Evolutionary conservation across 2,888 invertebrate genomes (phyloP), one percentile per base, ranked within the genome.

Genomic region (Lasioglossum oenotherae): DNA sequence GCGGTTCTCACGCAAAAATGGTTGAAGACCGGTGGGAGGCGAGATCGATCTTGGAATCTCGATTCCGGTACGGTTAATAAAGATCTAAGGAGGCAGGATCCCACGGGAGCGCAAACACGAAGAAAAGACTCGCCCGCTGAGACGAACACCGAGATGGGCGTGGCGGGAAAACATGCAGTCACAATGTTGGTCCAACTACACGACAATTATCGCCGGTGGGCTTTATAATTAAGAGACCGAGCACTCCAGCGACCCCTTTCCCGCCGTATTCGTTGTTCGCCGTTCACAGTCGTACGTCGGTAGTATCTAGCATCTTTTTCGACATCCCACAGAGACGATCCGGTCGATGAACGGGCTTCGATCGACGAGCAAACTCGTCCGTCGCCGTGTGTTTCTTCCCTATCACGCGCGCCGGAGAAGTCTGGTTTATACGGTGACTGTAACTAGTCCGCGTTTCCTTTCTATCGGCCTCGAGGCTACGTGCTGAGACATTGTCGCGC

Each of bases 121-220:
- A 92, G 92, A 92, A 94, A 93, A 90, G 93, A 92, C 87, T 92
- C 91, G 92, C 94, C 93, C 93, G 86, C 90, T 94, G 87, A 90
- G 91, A 80, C 86, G 91, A 94, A 94, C 94, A 87, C 92, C 92
- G 92, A 93, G 92, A 74, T 92, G 93, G 95, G 94, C 94, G 94
- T 94, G 91, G 91, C 93, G 93, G 92, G 93, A 94, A 95, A 95
- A 95, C 95, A 95, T 94, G 93, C 92, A 90, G 92, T 93, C 93
- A 95, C 95, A 95, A 95, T 95, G 94, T 94, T 94, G 93, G 94
- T 94, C 92, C 95, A 95, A 95, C 95, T 95, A 95, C 95, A 95
- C 95, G 95, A 94, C 94, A 94, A 95, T 95, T 95, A 94, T 94
- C 94, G 94, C 94, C 79, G 80, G 93, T 93, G 94, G 94, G 94